A percentile compares a stretch with the other conserved stretches of the same genome.
Conservation (phyloP, 2,113 vertebrate species). For the Cephalopterus ornatus region DNA sequence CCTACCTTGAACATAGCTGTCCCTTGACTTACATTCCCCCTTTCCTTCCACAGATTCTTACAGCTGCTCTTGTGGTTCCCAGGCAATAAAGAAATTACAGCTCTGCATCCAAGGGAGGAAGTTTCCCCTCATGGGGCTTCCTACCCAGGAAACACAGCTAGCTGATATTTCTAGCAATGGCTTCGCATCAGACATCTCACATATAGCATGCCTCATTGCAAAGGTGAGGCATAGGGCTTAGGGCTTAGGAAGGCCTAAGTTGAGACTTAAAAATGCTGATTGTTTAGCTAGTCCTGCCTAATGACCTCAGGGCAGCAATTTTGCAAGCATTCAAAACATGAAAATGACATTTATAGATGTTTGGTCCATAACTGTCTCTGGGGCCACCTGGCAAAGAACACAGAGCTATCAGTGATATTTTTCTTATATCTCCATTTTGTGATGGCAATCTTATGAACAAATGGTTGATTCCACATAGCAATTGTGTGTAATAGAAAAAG, state of each 20-base stretch:
- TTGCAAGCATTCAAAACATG: background rate
- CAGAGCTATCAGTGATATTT: background rate
- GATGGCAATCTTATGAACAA: background rate
- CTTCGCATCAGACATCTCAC: background rate
- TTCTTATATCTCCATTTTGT: background rate
- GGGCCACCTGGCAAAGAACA: rapidly evolving
- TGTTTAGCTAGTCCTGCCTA: background rate
- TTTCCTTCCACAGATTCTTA: background rate
- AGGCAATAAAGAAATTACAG: background rate
- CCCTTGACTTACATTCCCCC: background rate
- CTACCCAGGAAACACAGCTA: background rate
- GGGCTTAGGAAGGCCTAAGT: background rate
- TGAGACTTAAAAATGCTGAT: background rate
- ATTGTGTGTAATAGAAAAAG: background rate
- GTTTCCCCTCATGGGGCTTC: background rate
- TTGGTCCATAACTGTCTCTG: background rate
- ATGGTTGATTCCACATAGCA: background rate
- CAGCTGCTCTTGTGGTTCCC: background rate
- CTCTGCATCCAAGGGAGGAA: background rate
- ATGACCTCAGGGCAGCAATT: background rate
- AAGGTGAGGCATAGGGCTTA: background rate
- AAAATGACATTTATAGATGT: background rate
- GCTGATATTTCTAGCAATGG: background rate
- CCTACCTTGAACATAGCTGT: background rate
- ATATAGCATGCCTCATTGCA: rapidly evolving